Base-by-base conservation (phyloP, 2,113 vertebrate species). In the Cavia porcellus region DNA sequence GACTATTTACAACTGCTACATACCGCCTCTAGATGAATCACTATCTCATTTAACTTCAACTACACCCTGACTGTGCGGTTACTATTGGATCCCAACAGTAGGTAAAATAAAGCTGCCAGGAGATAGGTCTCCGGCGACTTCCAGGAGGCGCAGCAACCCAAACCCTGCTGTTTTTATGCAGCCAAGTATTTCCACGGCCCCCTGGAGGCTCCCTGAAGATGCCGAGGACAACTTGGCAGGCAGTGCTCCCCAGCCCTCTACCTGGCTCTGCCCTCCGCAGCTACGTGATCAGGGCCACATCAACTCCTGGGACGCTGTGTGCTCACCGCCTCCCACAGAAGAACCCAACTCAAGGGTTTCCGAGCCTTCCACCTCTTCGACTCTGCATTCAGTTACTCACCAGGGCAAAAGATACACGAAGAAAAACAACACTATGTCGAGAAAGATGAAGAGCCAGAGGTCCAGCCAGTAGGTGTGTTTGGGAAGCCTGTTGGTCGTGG, bases 401-500 rank as follows among this genome's bases (percentile, higher is more conserved):
- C 97, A 99, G 50, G 98, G 99, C 90, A 99, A 95, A 96, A 99
- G 64, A 93, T 98, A 99, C 79, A 99, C 97, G 77, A 99, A 1
- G 47, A 99, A 10, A 62, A 99, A 99, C 25, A 99, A 94, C 5
- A 72, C 96, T 38, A 99, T 7, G 94, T 99, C 99, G 90, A 99
- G 98, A 9, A 99, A 47, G 28, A 99, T 5, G 89, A 99, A 99
- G 11, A 99, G 90, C 99, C 99, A 99, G 3, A 99, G 82, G 72
- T 99, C 99, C 89, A 99, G 98, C 99, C 99, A 99, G 98, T 99
- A 99, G 0, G 99, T 99, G 35, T 99, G 99, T 68, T 98, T 98
- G 1, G 99, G 98, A 12, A 81, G 15, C 4, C 12, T 17, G 57
- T 15, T 25, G 0, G 1, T 55, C 24, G 14, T 89, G 19, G 25